These are phyloP conservation scores for Halcyon chelicuti DNA, from an alignment of 2,797 vertebrate genomes.

Conservation along the genomic window DNA sequence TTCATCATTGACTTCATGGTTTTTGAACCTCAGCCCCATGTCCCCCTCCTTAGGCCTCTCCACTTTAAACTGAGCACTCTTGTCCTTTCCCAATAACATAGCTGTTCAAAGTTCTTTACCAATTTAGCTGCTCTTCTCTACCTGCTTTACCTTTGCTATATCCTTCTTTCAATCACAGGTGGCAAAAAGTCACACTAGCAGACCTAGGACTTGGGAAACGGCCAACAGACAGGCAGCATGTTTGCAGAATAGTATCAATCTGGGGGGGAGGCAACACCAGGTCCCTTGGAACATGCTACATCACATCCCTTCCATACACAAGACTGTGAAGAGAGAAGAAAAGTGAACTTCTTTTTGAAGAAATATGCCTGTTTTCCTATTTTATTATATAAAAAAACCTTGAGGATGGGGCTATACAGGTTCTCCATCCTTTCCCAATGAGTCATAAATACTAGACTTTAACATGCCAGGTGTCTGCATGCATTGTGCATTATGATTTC, in stretches of 20 bases:
- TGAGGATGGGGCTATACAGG: background rate
- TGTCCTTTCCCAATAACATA: background rate
- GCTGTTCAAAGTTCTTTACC: background rate
- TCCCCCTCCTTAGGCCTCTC: background rate
- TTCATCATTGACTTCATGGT: background rate
- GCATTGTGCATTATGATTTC: background rate
- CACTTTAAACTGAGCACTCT: background rate
- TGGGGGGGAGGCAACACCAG: rapidly evolving
- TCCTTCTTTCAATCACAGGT: background rate
- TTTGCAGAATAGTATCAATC: background rate
- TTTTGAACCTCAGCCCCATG: background rate
- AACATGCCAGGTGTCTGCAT: rapidly evolving
- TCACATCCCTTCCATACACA: background rate
- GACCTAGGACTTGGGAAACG: background rate
- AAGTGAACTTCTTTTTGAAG: background rate
- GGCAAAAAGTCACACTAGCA: background rate
- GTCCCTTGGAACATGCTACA: rapidly evolving
- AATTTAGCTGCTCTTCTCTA: background rate
- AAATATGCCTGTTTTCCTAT: background rate
- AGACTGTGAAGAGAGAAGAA: background rate
- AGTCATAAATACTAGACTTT: background rate
- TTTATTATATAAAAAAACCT: background rate
- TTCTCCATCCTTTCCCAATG: rapidly evolving
- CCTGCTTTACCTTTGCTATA: background rate
- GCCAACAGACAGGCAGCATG: background rate